These are phyloP conservation scores for Chrysogorgia sp. DNA, from an alignment of 92 coral and sea anemone species.

Conservation along the genomic window DNA sequence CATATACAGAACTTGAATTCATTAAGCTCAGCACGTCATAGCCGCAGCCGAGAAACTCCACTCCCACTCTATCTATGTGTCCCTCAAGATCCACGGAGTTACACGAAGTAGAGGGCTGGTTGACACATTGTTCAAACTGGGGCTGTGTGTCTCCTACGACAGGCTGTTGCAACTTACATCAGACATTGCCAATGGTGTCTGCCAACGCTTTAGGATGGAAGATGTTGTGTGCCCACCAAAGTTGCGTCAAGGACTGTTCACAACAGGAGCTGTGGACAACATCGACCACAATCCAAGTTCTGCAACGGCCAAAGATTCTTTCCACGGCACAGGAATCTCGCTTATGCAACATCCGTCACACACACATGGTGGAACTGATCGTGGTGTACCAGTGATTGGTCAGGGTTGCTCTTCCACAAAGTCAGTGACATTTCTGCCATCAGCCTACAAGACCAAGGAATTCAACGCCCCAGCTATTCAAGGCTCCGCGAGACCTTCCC, in stretches of 20 bases:
- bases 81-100: constrained; percentile 62
- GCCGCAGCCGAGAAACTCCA: constrained; percentile 48
- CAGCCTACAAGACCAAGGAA: constrained; percentile 14
- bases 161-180: constrained; percentile 21
- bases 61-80: constrained; percentile 56
- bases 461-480: neutral
- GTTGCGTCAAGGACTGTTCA: constrained; percentile 14
- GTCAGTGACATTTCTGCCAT: constrained; percentile 48
- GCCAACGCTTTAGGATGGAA: constrained; percentile 6
- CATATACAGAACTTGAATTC: constrained; percentile 23
- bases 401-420: constrained; percentile 17
- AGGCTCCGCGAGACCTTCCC: neutral
- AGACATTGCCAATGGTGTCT: constrained; percentile 21
- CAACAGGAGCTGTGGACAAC: constrained; percentile 40
- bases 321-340: constrained; percentile 38
- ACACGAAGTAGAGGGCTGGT: constrained; percentile 58
- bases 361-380: constrained; percentile 4
- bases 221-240: constrained; percentile 43
- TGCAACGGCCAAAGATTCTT: constrained; percentile 31
- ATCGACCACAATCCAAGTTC: too few relatives aligned
- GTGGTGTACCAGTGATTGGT: neutral
- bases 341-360: constrained; percentile 41
- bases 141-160: constrained; percentile 37
- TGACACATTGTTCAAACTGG: constrained; percentile 28
- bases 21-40: constrained; percentile 37